Evolutionary conservation across 2,797 vertebrate genomes (phyloP).

Genomic region (Falco columbarius): DNA sequence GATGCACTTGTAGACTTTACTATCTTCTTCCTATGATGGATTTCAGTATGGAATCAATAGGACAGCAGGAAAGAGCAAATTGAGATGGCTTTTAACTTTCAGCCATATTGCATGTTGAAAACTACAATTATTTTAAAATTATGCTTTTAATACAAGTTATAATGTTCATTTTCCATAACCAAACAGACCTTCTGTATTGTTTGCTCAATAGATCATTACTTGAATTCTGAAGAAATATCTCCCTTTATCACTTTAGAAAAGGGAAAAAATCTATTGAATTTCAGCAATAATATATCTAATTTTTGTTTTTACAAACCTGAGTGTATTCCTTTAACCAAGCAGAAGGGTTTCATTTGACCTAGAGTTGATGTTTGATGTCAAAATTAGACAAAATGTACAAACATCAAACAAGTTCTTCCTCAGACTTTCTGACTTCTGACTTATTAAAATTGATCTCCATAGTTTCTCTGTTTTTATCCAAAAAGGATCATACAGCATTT

Average conservation of each 20-base stretch:
- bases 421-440: background rate
- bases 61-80: background rate
- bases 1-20: background rate
- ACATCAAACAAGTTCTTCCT: background rate
- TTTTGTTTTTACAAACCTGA: background rate
- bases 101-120: background rate
- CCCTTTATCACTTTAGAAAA: background rate
- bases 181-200: background rate
- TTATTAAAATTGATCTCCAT: background rate
- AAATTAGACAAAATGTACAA: background rate
- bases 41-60: background rate
- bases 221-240: background rate
- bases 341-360: background rate
- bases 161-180: background rate
- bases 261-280: background rate
- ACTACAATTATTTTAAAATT: background rate
- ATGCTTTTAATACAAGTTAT: background rate
- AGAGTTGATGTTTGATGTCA: background rate
- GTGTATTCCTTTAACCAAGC: background rate
- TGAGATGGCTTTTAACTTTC: background rate
- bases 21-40: background rate
- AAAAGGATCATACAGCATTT: background rate
- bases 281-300: background rate
- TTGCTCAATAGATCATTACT: background rate
- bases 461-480: background rate